These are phyloP conservation scores for Esox masquinongy DNA, from an alignment of 2,797 vertebrate species.

Conservation along the genomic window DNA sequence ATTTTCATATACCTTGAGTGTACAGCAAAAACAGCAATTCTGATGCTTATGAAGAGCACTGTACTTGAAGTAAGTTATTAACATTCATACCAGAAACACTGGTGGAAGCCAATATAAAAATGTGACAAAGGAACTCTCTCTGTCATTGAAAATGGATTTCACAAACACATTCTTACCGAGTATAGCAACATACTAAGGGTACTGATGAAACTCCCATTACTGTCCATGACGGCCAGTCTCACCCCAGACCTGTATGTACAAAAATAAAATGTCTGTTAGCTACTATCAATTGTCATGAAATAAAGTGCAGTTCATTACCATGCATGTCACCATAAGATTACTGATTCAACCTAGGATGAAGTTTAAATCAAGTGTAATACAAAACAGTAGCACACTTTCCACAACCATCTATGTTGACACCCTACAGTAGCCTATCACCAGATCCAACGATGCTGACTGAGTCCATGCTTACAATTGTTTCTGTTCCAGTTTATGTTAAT, in stretches of 20 bases:
- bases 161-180: constrained; percentile 34
- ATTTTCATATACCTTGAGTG: too few relatives aligned
- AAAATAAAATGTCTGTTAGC: constrained; percentile 14
- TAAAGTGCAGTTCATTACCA: background rate
- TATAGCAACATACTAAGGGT: constrained; percentile 68
- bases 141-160: background rate
- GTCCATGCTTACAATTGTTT: constrained; percentile 12
- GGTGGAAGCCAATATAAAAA: background rate
- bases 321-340: constrained; percentile 45
- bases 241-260: constrained; percentile 64
- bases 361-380: constrained; percentile 24
- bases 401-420: too few relatives aligned
- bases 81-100: background rate
- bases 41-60: too few relatives aligned
- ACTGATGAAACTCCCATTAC: constrained; percentile 73
- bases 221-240: constrained; percentile 67
- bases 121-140: background rate
- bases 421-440: background rate
- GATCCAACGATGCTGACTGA: constrained; percentile 4
- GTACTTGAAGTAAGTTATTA: background rate
- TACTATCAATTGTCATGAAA: constrained; percentile 12
- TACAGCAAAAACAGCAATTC: too few relatives aligned
- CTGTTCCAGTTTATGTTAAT: background rate
- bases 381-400: constrained; percentile 24
- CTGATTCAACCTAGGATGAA: constrained; percentile 29